phyloP scores from a whole-genome alignment of 2,888 invertebrate species.

The Polydrusus tereticollis region DNA sequence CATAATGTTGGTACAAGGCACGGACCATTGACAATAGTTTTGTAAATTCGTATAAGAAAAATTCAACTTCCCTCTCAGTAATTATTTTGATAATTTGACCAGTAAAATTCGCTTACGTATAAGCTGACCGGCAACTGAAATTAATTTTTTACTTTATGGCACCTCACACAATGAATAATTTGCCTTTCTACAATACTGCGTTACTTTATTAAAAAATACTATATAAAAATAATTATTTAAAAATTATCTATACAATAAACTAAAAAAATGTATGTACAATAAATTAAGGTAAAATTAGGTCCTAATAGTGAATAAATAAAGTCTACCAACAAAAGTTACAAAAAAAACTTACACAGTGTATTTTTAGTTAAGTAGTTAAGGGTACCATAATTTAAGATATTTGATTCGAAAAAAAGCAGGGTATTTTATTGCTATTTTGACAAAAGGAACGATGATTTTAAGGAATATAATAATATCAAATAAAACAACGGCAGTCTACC shows the following conservation, averaged over 20 bases:
- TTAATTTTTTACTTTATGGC: constrained; percentile 32
- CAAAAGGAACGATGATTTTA: too few species aligned
- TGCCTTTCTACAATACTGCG: constrained; percentile 45
- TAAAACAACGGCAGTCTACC: too few species aligned
- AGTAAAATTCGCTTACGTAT: constrained; percentile 7
- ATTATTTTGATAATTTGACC: background rate
- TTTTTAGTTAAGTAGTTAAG: constrained; percentile 13
- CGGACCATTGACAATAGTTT: too few species aligned
- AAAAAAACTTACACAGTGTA: constrained; percentile 5
- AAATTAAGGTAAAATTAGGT: constrained; percentile 33
- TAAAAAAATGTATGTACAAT: constrained; percentile 45
- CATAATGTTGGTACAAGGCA: too few species aligned
- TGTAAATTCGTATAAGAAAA: too few species aligned
- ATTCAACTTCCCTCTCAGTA: background rate
- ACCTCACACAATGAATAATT: constrained; percentile 33
- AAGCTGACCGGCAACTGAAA: background rate
- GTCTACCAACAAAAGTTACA: constrained; percentile 10
- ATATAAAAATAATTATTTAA: constrained; percentile 54
- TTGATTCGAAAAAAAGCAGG: too few species aligned
- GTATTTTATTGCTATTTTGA: too few species aligned
- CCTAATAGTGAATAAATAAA: constrained; percentile 33
- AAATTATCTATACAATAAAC: constrained; percentile 31
- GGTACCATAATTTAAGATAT: constrained; percentile 1
- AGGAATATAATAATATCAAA: too few species aligned
- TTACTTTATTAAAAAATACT: constrained; percentile 50